A percentile compares a stretch with the other conserved stretches of the same genome.
Conservation (phyloP, 2,797 vertebrate species). For the Odontamblyopus lacepedii region DNA sequence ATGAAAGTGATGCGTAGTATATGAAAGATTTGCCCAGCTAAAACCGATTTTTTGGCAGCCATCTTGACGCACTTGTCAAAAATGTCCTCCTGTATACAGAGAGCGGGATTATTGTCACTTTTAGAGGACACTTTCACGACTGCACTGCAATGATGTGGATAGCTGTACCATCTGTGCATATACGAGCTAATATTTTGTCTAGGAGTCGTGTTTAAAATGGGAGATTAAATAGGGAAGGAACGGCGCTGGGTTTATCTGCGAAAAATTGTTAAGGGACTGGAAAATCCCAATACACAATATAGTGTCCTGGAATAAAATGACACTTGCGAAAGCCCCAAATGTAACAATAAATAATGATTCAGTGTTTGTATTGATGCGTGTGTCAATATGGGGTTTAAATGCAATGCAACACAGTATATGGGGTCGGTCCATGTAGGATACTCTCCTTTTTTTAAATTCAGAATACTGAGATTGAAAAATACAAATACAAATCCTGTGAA, state of each 20-base stretch:
- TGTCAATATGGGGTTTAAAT: constrained; percentile 10
- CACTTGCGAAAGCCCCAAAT: constrained; percentile 1
- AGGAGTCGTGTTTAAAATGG: background rate
- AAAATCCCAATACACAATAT: constrained; percentile 14
- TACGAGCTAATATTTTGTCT: constrained; percentile 17
- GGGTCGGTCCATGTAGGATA: background rate
- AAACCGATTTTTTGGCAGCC: constrained; percentile 11
- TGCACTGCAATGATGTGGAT: background rate
- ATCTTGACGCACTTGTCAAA: constrained; percentile 16
- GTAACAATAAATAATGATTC: constrained; percentile 1
- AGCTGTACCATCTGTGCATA: constrained; percentile 1
- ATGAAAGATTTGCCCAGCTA: constrained; percentile 11
- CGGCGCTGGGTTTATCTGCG: constrained; percentile 1
- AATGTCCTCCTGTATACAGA: constrained; percentile 2
- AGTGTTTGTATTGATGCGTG: background rate
- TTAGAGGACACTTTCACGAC: constrained; percentile 1
- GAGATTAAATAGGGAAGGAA: background rate
- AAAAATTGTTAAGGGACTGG: constrained; percentile 15
- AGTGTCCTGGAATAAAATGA: constrained; percentile 5
- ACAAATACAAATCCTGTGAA: no score
- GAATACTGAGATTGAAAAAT: no score
- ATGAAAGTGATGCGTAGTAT: background rate
- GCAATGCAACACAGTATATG: background rate
- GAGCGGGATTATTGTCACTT: background rate
- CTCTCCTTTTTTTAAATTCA: background rate